phyloP scores from a whole-genome alignment of 2,888 invertebrate genomes.

The Dendrolimus pini region DNA sequence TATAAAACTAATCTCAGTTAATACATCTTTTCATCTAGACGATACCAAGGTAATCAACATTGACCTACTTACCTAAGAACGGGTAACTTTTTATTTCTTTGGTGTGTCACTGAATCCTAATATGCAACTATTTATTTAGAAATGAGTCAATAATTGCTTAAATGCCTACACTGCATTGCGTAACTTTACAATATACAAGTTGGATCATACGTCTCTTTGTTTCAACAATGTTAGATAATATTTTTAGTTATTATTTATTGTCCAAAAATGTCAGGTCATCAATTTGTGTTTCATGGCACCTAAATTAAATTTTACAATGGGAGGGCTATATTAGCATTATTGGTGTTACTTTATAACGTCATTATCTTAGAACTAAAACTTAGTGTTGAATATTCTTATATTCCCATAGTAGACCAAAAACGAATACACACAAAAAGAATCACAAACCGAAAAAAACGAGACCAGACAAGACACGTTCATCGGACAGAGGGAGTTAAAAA shows the following conservation, averaged over 20 bases:
- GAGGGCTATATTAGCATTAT: too few species aligned
- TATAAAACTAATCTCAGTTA: too few species aligned
- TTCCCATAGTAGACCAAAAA: too few species aligned
- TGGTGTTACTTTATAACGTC: too few species aligned
- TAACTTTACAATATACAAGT: not conserved
- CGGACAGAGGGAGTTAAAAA: too few species aligned
- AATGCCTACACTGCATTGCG: not conserved
- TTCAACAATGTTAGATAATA: conserved; percentile 15
- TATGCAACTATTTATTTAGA: conserved; percentile 10
- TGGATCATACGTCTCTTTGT: conserved; percentile 11
- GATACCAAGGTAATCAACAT: conserved; percentile 28
- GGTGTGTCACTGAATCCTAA: conserved; percentile 12
- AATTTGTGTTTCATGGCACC: conserved; percentile 7
- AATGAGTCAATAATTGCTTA: conserved; percentile 9
- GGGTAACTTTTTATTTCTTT: conserved; percentile 12
- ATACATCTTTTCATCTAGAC: conserved; percentile 17
- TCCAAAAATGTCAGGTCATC: conserved; percentile 21
- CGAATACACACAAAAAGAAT: too few species aligned
- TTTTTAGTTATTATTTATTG: conserved; percentile 12
- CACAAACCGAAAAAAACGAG: too few species aligned
- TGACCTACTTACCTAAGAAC: conserved; percentile 29
- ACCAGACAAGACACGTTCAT: too few species aligned
- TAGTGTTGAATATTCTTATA: too few species aligned
- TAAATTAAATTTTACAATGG: too few species aligned
- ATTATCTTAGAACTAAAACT: too few species aligned